Percentiles rank a stretch among this genome's conserved stretches.
Evolutionary conservation across 2,113 vertebrate genomes (phyloP).

Genomic region (Ptychochromis oligacanthus): DNA sequence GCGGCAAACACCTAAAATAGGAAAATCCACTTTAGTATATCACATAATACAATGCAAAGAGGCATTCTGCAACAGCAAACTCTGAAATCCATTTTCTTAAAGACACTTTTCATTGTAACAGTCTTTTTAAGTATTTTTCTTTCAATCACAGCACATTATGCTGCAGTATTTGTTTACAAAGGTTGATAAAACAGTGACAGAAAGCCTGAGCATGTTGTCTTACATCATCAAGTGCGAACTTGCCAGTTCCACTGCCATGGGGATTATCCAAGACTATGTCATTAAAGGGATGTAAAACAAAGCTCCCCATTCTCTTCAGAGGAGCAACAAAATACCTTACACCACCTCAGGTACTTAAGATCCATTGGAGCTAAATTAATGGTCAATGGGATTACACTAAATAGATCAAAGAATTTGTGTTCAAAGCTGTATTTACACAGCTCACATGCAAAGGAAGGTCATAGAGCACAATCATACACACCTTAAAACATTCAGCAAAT

Average conservation of each 20-base stretch:
- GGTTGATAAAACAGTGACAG: neutral
- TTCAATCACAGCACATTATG: neutral
- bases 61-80: neutral
- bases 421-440: slow-evolving; percentile 10
- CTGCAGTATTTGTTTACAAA: neutral
- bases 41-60: neutral
- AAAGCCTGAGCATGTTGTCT: neutral
- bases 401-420: slow-evolving; percentile 16
- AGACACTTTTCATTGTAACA: neutral
- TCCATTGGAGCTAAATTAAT: slow-evolving; percentile 10
- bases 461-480: neutral
- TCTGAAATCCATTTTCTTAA: neutral
- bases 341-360: neutral
- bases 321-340: neutral
- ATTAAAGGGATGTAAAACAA: slow-evolving; percentile 28
- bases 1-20: neutral
- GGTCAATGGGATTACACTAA: slow-evolving; percentile 44
- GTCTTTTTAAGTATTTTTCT: neutral
- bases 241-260: neutral
- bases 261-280: slow-evolving; percentile 21
- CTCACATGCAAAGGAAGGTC: neutral
- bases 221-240: slow-evolving; percentile 22
- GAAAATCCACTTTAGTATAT: neutral
- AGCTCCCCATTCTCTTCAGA: neutral
- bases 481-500: neutral